These are phyloP conservation scores for Catonia carolina DNA, from an alignment of 2,888 invertebrate species.

Conservation along the genomic window DNA sequence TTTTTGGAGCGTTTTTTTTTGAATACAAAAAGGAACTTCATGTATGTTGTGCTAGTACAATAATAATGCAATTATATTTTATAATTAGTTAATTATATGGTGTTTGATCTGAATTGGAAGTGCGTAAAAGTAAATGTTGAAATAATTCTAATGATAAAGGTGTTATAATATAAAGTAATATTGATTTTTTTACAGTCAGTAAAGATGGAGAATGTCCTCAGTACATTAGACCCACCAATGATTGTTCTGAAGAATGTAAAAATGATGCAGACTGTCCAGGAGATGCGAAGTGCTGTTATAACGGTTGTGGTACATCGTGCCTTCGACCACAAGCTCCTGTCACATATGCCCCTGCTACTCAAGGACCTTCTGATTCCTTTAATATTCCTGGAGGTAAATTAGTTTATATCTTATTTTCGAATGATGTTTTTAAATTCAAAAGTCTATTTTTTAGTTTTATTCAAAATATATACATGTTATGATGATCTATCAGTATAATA, in stretches of 20 bases:
- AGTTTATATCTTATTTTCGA: background rate
- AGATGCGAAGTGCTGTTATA: constrained; percentile 72
- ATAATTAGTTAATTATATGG: too few species aligned
- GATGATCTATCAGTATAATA: too few species aligned
- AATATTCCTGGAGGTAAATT: constrained; percentile 40
- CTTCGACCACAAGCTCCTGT: constrained; percentile 44
- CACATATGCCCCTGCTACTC: too few species aligned
- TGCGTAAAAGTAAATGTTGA: too few species aligned
- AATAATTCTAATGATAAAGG: too few species aligned
- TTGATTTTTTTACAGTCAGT: constrained; percentile 46
- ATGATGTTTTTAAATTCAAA: background rate
- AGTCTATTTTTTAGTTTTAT: background rate
- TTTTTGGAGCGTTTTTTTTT: too few species aligned
- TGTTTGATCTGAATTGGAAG: too few species aligned
- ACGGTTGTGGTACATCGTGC: constrained; percentile 66
- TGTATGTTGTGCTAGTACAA: too few species aligned
- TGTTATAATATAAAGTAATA: too few species aligned
- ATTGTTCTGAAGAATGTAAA: constrained; percentile 64
- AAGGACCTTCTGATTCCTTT: too few species aligned
- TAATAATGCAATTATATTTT: too few species aligned
- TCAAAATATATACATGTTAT: background rate
- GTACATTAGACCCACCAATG: constrained; percentile 14
- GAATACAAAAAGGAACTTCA: too few species aligned
- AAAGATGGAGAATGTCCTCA: constrained; percentile 65
- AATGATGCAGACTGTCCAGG: constrained; percentile 76